Percentiles rank a stretch among this genome's conserved stretches.
Evolutionary conservation across 35 echinoderm and acorn worm genomes (phyloP).

Genomic region (Apostichopus japonicus): DNA sequence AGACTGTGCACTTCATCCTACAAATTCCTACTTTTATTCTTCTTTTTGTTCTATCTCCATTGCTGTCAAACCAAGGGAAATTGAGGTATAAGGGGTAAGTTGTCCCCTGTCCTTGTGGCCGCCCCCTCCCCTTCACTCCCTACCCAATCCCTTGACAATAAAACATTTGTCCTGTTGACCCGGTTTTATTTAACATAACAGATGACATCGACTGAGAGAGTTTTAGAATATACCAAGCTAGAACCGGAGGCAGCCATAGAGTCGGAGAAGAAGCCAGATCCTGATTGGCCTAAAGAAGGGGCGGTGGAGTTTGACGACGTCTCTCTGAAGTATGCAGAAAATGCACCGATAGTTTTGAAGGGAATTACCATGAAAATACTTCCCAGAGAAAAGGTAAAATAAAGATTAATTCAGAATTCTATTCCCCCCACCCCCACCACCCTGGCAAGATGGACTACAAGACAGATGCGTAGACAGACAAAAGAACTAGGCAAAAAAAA

Average conservation of each 20-base stretch:
- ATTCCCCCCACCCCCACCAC: neutral
- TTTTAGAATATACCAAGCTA: slow-evolving; percentile 78
- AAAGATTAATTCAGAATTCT: neutral
- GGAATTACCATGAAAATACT: slow-evolving; percentile 72
- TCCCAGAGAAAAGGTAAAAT: slow-evolving; percentile 83
- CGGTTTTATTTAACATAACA: slow-evolving; percentile 23
- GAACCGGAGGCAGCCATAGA: slow-evolving; percentile 84
- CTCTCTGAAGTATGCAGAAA: slow-evolving; percentile 74
- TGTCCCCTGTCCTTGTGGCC: too few relatives aligned
- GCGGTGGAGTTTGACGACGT: slow-evolving; percentile 79
- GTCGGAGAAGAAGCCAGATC: slow-evolving; percentile 58
- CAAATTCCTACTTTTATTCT: too few relatives aligned
- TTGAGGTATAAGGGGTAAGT: too few relatives aligned
- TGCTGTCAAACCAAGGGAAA: too few relatives aligned
- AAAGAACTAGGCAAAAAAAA: too few relatives aligned
- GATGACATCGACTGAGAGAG: slow-evolving; percentile 98
- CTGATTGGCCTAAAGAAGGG: slow-evolving; percentile 93
- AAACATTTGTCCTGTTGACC: too few relatives aligned
- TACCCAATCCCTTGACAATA: too few relatives aligned
- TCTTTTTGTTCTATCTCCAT: too few relatives aligned
- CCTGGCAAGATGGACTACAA: too few relatives aligned
- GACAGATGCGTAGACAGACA: too few relatives aligned
- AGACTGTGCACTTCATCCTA: too few relatives aligned
- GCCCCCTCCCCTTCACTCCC: too few relatives aligned
- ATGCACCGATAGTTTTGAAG: slow-evolving; percentile 82